Evolutionary conservation across 1,140 invertebrate species (phyloP), one percentile per base, ranked within the genome.

Genomic region (Sitobion miscanthi): DNA sequence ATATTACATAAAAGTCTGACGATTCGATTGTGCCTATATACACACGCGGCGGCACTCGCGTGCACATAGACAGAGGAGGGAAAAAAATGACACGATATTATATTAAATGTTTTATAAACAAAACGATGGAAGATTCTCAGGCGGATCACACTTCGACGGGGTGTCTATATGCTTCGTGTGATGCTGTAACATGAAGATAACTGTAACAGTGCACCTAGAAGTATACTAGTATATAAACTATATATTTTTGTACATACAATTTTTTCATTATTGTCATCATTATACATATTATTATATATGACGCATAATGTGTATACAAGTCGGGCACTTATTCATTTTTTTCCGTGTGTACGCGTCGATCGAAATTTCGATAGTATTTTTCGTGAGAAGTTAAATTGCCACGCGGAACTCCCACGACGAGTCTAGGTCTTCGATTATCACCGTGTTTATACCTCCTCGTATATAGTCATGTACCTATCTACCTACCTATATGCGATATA

Each of bases 391-490:
- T 38, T n/a, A 57, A 54, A 89, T 89, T 57, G 23, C 35, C 35
- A 35, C 54, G 52, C 54, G 52, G 87, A 89, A 89, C 87, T 89
- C 87, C 87, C 87, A 89, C 87, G 87, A 42, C n/a, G 87, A 88
- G 47, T 88, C 17, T 69, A 11, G 62, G n/a, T 49, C 52, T 89
- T 89, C 87, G 87, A 54, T 89, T 89, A 54, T 52, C 87, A 49
- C 49, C 87, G 49, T 11, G 87, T 52, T 89, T 35, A 38, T 77
- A 38, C 52, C 49, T 23, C 35, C 4, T 77, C 30, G 11, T 77
- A 14, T 47, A 42, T 62, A 57, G 54, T 4, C 23, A 62, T 25
- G 8, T 30, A 62, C 57, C 57, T 30, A 62, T 30, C 57, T 62
- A 62, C 21, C 23, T 62, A 25, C 8, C 8, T 62, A 25, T 62